phyloP scores from a whole-genome alignment of 2,113 vertebrate genomes.

The Cinclus cinclus region DNA sequence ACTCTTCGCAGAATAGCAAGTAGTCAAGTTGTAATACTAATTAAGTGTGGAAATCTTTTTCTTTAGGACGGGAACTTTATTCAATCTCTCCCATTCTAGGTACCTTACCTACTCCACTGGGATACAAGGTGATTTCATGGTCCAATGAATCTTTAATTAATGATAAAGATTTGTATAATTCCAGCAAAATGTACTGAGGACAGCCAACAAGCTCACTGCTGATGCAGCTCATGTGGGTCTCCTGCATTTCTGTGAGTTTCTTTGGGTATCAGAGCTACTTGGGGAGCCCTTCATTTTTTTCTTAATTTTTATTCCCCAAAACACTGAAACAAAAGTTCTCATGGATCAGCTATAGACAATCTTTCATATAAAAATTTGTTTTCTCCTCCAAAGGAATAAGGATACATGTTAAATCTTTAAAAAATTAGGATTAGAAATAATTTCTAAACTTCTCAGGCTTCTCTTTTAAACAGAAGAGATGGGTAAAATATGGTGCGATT shows the following conservation, averaged over 20 bases:
- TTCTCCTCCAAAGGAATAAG: background rate
- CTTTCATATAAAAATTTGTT: background rate
- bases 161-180: slow-evolving; percentile 38
- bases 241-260: background rate
- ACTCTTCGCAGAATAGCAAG: slow-evolving; percentile 38
- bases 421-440: background rate
- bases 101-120: slow-evolving; percentile 4
- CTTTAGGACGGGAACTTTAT: slow-evolving; percentile 26
- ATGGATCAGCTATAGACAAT: background rate
- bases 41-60: slow-evolving; percentile 55
- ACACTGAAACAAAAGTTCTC: background rate
- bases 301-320: background rate
- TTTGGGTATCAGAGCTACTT: background rate
- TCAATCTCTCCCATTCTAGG: slow-evolving; percentile 6
- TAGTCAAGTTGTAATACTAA: slow-evolving; percentile 40
- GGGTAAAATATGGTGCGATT: background rate
- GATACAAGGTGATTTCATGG: slow-evolving; percentile 40
- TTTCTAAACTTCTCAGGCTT: background rate
- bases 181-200: background rate
- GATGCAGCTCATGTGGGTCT: background rate
- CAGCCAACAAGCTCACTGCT: background rate
- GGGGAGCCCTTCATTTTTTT: background rate
- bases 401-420: background rate
- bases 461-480: background rate
- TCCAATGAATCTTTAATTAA: slow-evolving; percentile 60